These are phyloP conservation scores for Aotus griseimembra DNA, from an alignment of 2,797 vertebrate genomes.

Conservation along the genomic window DNA sequence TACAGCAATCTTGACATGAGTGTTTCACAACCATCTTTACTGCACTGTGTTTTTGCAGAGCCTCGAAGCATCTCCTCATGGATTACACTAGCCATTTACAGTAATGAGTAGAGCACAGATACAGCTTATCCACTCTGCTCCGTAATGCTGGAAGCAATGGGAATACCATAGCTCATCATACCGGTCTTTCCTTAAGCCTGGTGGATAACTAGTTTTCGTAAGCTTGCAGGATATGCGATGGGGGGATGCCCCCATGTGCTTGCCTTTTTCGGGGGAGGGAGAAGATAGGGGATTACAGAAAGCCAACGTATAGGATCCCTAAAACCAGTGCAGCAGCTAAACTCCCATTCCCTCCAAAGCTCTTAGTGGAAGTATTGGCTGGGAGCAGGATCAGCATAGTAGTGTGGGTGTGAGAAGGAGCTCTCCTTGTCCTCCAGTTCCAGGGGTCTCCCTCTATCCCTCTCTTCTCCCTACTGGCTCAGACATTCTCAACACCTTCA, in stretches of 20 bases:
- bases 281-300: background rate
- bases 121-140: background rate
- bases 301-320: background rate
- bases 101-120: rapidly evolving
- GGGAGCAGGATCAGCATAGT: background rate
- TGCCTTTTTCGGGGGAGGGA: background rate
- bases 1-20: background rate
- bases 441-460: background rate
- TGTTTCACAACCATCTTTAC: background rate
- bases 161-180: rapidly evolving
- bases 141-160: background rate
- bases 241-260: background rate
- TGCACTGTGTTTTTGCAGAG: background rate
- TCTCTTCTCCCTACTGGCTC: no score
- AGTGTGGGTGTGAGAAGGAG: no score
- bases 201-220: background rate
- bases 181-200: background rate
- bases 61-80: rapidly evolving
- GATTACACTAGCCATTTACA: background rate
- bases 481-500: background rate
- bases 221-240: background rate
- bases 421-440: background rate
- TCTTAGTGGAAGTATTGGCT: rapidly evolving
- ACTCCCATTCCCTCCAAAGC: background rate
- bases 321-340: background rate